Conservation (phyloP, 1,140 invertebrate genomes). For the Myzus persicae region DNA sequence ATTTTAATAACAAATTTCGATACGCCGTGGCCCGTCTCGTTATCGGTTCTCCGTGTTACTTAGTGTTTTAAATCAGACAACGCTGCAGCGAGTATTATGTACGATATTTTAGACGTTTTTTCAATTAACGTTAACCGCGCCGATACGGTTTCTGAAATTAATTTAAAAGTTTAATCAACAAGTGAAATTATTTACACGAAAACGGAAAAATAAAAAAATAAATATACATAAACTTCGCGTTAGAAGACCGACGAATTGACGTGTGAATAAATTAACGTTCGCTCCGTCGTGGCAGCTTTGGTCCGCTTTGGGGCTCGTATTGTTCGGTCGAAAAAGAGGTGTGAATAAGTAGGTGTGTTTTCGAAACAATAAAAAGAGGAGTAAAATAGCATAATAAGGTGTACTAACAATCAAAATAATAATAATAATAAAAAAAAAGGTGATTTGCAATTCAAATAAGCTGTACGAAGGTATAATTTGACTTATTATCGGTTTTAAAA, state of each 20-base stretch:
- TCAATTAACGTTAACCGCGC: not conserved
- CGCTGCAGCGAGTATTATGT: not conserved
- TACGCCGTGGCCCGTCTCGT: not conserved
- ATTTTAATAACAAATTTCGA: not conserved
- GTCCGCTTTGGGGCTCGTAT: not conserved
- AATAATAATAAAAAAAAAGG: not conserved
- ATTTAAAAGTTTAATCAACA: constrained; percentile 14
- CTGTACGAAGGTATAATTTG: not conserved
- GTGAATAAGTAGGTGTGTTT: not conserved
- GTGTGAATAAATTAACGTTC: not conserved
- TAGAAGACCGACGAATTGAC: not conserved
- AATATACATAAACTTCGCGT: not conserved
- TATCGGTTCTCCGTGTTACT: not conserved
- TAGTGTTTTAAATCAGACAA: not conserved
- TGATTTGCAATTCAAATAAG: not conserved
- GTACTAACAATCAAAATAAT: not conserved
- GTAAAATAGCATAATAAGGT: not conserved
- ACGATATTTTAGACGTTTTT: not conserved
- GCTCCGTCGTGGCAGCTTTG: not conserved
- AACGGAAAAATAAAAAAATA: not conserved
- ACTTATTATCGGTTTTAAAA: not conserved
- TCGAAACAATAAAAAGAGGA: not conserved
- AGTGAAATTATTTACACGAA: not conserved
- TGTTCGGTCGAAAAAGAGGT: not conserved
- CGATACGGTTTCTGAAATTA: not conserved